These are phyloP conservation scores for Plecotus auritus DNA, from an alignment of 2,113 vertebrate genomes.

Conservation along the genomic window DNA sequence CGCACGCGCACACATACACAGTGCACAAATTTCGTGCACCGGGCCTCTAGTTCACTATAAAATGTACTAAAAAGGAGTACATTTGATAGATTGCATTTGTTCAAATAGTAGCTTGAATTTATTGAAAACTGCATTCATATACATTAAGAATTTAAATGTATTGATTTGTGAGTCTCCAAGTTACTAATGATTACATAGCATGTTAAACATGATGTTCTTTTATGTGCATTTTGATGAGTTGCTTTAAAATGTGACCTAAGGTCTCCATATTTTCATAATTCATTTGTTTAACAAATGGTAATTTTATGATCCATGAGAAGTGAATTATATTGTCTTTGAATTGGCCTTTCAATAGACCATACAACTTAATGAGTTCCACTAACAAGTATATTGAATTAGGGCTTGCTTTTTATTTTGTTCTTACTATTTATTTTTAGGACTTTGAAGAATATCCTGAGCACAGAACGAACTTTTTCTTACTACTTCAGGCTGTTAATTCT, in stretches of 20 bases:
- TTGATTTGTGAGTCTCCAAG: background rate
- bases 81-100: background rate
- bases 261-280: background rate
- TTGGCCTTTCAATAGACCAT: background rate
- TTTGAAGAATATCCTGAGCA: conserved; percentile 99
- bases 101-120: background rate
- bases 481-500: conserved; percentile 98
- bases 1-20: too few species aligned
- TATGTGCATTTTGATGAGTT: background rate
- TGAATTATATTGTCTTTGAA: background rate
- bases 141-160: background rate
- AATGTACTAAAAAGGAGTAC: too few species aligned
- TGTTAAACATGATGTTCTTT: background rate
- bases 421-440: conserved; percentile 82
- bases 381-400: background rate
- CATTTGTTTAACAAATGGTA: background rate
- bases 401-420: background rate
- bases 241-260: background rate
- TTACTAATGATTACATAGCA: too few species aligned
- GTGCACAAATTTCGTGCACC: too few species aligned
- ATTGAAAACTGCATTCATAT: background rate
- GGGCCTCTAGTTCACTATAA: background rate
- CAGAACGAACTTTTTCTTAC: conserved; percentile 98
- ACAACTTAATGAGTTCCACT: background rate
- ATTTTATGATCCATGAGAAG: background rate